Base-by-base conservation (phyloP, 2,113 vertebrate species). In the Scophthalmus maximus region DNA sequence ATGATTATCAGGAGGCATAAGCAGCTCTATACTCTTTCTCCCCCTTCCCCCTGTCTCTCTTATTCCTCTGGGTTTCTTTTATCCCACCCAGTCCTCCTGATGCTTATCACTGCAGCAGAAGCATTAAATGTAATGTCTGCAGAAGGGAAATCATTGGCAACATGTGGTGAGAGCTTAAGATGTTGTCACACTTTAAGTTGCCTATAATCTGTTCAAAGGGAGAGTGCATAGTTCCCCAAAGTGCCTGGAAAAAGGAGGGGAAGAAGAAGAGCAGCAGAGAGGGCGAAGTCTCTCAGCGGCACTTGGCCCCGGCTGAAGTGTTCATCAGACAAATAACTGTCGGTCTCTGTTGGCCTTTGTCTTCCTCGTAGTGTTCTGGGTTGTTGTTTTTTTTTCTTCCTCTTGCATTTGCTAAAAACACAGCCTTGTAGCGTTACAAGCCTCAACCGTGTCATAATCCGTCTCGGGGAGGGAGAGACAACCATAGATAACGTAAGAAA, bases 181-280 rank as follows among this genome's bases (percentile, higher is more conserved):
- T 92, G 95, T 94, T 95, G 95, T 96, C 94, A 95, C 94, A 95
- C 94, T 96, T 95, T 94, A 95, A 95, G 88, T 94, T 93, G 93
- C 89, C 89, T 77, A 81, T 94, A 95, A 95, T 95, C 94, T 93
- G 90, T 93, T 95, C 94, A 96, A 95, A 95, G 94, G 85, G 87
- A 91, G 91, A 81, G 67, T 69, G 89, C 89, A 88, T 91, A 89
- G 91, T 93, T 88, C 87, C 92, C 87, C 84, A 88, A 91, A 87
- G 83, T 84, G 59, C 67, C 87, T 85, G 87, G 81, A 89, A 91
- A 86, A 72, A 34, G 87, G 87, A 78, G 49, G 47, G 44, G 63
- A 67, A 71, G 68, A 73, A 62, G 78, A 78, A 30, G 68, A 76
- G 66, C 3, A 46, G 42, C 50, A 38, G 52, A 50, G 68, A 85